A percentile compares a stretch with the other conserved stretches of the same genome.
Evolutionary conservation across 2,888 invertebrate species (phyloP).

Genomic region (Adelphocoris suturalis): DNA sequence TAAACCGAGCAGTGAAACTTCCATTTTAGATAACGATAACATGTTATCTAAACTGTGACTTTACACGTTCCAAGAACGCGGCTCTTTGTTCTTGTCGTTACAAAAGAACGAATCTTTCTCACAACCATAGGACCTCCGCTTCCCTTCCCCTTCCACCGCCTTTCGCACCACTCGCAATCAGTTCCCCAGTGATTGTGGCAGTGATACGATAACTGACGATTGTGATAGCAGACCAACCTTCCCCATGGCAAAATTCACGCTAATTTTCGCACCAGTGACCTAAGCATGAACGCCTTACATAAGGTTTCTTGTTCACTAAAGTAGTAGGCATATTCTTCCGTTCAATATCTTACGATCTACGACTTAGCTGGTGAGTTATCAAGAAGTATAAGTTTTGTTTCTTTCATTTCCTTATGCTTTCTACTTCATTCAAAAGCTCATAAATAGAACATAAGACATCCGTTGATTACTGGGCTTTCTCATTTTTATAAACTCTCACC

Average conservation of each 20-base stretch:
- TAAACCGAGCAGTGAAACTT: no score
- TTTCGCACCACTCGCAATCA: constrained; percentile 1
- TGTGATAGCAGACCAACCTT: constrained; percentile 30
- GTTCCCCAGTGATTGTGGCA: constrained; percentile 15
- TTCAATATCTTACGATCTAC: neutral
- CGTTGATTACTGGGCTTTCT: neutral
- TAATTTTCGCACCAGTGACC: constrained; percentile 45
- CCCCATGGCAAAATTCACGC: neutral
- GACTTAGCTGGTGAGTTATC: neutral
- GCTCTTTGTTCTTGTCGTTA: neutral
- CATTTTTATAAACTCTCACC: neutral
- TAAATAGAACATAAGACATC: neutral
- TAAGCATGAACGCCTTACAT: constrained; percentile 35
- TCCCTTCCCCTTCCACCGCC: neutral
- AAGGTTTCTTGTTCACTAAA: neutral
- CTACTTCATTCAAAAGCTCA: neutral
- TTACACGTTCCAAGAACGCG: neutral
- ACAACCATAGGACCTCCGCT: neutral
- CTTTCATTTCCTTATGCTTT: neutral
- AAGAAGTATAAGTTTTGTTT: neutral
- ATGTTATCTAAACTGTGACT: no score
- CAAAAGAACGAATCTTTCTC: neutral
- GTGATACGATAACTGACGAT: constrained; percentile 19
- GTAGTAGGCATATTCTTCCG: neutral
- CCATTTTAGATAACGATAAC: no score